Conservation (phyloP, 2,797 vertebrate genomes). For the Syngnathus rostellatus region DNA sequence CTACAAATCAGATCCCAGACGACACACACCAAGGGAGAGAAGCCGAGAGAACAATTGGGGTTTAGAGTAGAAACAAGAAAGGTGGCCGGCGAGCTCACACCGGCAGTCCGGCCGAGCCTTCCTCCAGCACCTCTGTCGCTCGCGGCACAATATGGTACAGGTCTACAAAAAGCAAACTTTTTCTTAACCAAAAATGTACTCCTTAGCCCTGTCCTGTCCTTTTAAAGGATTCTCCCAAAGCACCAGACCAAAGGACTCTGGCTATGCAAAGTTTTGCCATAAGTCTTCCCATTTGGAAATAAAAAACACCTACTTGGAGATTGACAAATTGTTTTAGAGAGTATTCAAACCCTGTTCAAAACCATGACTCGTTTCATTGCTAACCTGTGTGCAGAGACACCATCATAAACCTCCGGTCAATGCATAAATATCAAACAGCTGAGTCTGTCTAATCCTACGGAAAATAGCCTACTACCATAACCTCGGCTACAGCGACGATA, state of each 20-base stretch:
- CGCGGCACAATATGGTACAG: slow-evolving; percentile 82
- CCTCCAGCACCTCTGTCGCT: slow-evolving; percentile 77
- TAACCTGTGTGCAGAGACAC: slow-evolving; percentile 37
- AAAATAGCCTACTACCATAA: slow-evolving; percentile 19
- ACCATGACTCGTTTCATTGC: slow-evolving; percentile 42
- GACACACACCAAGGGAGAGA: slow-evolving; percentile 99
- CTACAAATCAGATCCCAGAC: slow-evolving; percentile 99
- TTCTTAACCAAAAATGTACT: slow-evolving; percentile 34
- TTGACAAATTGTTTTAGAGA: slow-evolving; percentile 46
- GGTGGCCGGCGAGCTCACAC: slow-evolving; percentile 84
- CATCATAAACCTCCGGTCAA: slow-evolving; percentile 43
- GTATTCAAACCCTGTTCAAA: slow-evolving; percentile 43
- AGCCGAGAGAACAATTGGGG: slow-evolving; percentile 99
- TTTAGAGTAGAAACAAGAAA: slow-evolving; percentile 98
- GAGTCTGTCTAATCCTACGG: slow-evolving; percentile 24
- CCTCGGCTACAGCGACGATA: slow-evolving; percentile 23
- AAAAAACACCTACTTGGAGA: slow-evolving; percentile 46
- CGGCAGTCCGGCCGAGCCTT: slow-evolving; percentile 80
- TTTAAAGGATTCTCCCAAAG: slow-evolving; percentile 55
- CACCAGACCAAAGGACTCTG: slow-evolving; percentile 61
- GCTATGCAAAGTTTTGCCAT: slow-evolving; percentile 23
- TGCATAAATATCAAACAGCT: slow-evolving; percentile 44
- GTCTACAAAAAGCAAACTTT: slow-evolving; percentile 83
- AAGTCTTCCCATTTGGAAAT: slow-evolving; percentile 45
- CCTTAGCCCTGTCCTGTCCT: slow-evolving; percentile 71